Evolutionary conservation across 35 echinoderm and acorn worm species (phyloP), one percentile per base, ranked within the genome.

Genomic region (Acanthaster planci): DNA sequence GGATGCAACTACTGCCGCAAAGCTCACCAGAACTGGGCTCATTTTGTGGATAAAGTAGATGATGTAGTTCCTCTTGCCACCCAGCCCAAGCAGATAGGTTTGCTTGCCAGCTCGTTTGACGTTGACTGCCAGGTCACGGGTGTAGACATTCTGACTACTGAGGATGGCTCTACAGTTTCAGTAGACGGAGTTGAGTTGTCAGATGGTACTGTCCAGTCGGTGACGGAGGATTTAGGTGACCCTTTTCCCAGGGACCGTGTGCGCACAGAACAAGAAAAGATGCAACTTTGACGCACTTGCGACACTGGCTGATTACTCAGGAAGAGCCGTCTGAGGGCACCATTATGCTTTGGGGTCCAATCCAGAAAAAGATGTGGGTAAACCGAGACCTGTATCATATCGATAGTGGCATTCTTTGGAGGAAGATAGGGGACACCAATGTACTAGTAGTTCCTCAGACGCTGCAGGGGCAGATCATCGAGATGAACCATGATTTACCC

Each of bases 1-100:
- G 89, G 89, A 22, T 90, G 89, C 23, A 37, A 17, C 1, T 90
- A 90, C 37, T 90, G 89, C 79, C 40, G 18, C 3, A 78, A 76
- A 57, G 89, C 89, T 10, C 64, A 90, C 37, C 4, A 78, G 42
- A 51, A 90, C 52, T 85, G 89, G 89, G 76, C 42, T 0, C 19
- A 22, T 5, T 90, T 90, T 47, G 64, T 78, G 9, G 81, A 85
- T 2, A 29, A 23, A 37, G 89, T 90, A 16, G 89, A 90, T 27
- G 81, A 90, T 79, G 60, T 90, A 5, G 76, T 90, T 8, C 82
- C 89, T 34, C 60, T 90, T 1, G 47, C 87, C 0, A 0, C 0
- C 57, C 37, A 17, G 19, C 57, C 64, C 10, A 72, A 75, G 40
- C 15, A 54, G 39, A 44, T 51, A 31, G 19, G 2, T 8, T 21